Evolutionary conservation across 2,797 vertebrate species (phyloP), one percentile per base, ranked within the genome.

Genomic region (Saxicola maurus): DNA sequence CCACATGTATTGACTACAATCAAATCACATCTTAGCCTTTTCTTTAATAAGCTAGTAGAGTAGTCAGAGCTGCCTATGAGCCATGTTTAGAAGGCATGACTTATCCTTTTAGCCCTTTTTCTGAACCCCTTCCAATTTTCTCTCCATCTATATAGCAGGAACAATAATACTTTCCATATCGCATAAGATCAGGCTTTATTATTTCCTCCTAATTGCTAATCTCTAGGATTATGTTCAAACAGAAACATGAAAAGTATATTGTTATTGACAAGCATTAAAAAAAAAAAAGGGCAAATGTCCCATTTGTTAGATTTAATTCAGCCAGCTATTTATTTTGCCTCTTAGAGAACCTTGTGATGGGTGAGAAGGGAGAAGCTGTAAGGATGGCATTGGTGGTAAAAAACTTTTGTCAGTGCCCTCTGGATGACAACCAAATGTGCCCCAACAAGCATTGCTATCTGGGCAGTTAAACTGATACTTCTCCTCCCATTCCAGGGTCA

Each of bases 71-170:
- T 78, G 69, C 49, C 55, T 78, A 35, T 69, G 51, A 92, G 43
- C 37, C 80, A 56, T 37, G 66, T 83, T 93, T 91, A 87, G 59
- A 81, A 87, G 67, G 51, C 56, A 89, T 82, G 62, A 76, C 85
- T 93, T 89, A 92, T 76, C 66, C 46, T 81, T 87, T 91, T 74
- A 95, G 66, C 11, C 19, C 17, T 75, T 89, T 93, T 86, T 86
- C 59, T 87, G 80, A 93, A 84, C 19, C 13, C 3, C 56, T 78
- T 93, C 77, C 67, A 89, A 56, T 87, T 89, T 90, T 78, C 24
- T 84, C 25, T 87, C 71, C 25, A 37, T 81, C 28, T 62, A 11
- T 81, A 42, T 35, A 86, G 28, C 18, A 42, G 48, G 17, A 68
- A 76, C 59, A 92, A 94, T 66, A 89, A 78, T 10, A 5, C 17